phyloP scores from a whole-genome alignment of 2,797 vertebrate species.

The Melanotaenia pygmaea region DNA sequence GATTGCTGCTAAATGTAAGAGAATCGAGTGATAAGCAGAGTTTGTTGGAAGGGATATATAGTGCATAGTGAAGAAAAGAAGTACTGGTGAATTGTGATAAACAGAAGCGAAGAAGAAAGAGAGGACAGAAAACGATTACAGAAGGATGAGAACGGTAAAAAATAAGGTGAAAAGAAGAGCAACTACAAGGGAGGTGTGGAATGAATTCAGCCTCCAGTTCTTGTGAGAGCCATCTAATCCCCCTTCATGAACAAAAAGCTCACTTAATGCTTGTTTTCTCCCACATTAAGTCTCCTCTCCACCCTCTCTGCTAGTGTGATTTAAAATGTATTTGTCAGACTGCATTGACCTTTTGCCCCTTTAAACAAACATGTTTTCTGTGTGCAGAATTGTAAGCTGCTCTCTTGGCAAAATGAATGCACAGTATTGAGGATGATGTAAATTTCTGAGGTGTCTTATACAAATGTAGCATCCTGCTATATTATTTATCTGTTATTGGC shows the following conservation, averaged over 20 bases:
- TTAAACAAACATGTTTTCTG: conserved; percentile 7
- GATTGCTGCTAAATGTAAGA: not conserved
- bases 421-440: not conserved
- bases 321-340: conserved; percentile 10
- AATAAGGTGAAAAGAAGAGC: conserved; percentile 41
- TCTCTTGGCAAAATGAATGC: conserved; percentile 2
- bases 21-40: not conserved
- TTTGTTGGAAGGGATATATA: not conserved
- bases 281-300: conserved; percentile 33
- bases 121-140: conserved; percentile 26
- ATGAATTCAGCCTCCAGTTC: conserved; percentile 38
- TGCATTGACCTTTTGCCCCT: conserved; percentile 19
- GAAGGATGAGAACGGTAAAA: conserved; percentile 30
- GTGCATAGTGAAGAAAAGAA: conserved; percentile 7
- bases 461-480: too few relatives aligned
- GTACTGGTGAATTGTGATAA: not conserved
- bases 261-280: conserved; percentile 48
- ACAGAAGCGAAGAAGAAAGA: conserved; percentile 7
- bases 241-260: conserved; percentile 41
- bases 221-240: conserved; percentile 59
- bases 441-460: conserved; percentile 8
- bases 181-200: conserved; percentile 33
- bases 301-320: not conserved
- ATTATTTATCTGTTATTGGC: too few relatives aligned
- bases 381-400: too few relatives aligned